Base-by-base conservation (phyloP, 1,140 invertebrate species). In the Delia radicum region DNA sequence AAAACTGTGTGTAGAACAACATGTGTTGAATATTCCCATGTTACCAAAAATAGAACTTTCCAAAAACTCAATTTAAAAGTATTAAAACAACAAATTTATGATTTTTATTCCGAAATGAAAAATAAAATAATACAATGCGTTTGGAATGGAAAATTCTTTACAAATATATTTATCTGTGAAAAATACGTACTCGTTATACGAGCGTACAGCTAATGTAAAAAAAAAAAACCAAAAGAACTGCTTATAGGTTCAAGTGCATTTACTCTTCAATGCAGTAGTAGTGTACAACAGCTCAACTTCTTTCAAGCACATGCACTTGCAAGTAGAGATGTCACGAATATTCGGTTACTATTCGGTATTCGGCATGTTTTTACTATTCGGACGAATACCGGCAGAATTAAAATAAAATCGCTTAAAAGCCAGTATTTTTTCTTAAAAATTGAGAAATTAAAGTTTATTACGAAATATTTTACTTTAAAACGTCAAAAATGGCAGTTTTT, bases 11-110 rank as follows among this genome's bases (percentile, higher is more conserved):
- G 13, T 4, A 65, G n/a, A 65, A 65, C 13, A 65, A 28, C 63
- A 65, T 31, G 15, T 65, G 63, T 65, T 65, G 6, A 65, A 65
- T 65, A 65, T 65, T 65, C 63, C 63, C 63, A 65, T 65, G 63
- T 29, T 29, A 28, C 63, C 29, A 65, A 29, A 65, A 65, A 65
- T 65, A 65, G 24, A 31, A 65, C 12, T 18, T 28, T 10, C 27
- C 26, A 15, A 62, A n/a, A 24, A 24, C n/a, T 62, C 18, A 21
- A 27, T 24, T 27, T 21, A 62, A 10, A 15, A 10, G 12, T 15
- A 42, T 10, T 10, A 42, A 42, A 42, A 42, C n/a, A 42, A 42
- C 37, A 42, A 15, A 42, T 42, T 42, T 42, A 42, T 42, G 37
- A 42, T 42, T 42, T 15, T 13, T 42, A 15, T 42, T 42, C 37